Evolutionary conservation across 2,113 vertebrate genomes (phyloP).

Genomic region (Sylvilagus bachmani): DNA sequence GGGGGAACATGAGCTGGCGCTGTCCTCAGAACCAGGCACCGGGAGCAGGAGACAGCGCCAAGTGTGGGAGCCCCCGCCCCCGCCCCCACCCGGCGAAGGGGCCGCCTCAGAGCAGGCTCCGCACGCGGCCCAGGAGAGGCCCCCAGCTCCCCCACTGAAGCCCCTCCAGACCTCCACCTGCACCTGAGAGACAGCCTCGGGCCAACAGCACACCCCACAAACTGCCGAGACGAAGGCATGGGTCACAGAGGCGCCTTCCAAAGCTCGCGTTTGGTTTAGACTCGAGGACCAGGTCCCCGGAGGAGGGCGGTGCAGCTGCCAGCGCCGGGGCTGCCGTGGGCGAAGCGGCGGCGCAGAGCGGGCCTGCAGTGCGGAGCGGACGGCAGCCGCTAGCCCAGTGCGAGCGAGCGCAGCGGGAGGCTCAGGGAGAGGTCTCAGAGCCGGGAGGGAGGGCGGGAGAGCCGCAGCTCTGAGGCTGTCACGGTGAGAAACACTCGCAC

Average conservation of each 20-base stretch:
- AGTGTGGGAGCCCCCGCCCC: neutral
- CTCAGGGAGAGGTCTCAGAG: no score
- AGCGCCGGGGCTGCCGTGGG: fast-evolving
- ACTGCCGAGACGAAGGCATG: fast-evolving
- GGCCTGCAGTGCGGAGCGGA: neutral
- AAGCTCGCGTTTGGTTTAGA: neutral
- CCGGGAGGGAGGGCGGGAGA: no score
- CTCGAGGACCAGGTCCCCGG: neutral
- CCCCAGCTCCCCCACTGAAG: neutral
- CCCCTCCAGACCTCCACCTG: fast-evolving
- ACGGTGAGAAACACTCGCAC: fast-evolving
- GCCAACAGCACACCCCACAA: fast-evolving
- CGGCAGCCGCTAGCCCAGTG: no score
- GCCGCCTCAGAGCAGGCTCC: neutral
- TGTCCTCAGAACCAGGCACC: neutral
- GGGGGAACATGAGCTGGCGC: neutral
- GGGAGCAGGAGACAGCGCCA: fast-evolving
- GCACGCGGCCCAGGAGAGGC: neutral
- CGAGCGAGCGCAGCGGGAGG: no score
- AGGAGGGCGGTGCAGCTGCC: fast-evolving
- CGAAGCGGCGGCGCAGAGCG: fast-evolving
- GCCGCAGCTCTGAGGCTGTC: no score
- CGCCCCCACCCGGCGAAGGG: neutral
- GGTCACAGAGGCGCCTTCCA: neutral
- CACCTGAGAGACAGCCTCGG: no score